Conservation (phyloP, 2,113 vertebrate species). For the Struthidea cinerea region DNA sequence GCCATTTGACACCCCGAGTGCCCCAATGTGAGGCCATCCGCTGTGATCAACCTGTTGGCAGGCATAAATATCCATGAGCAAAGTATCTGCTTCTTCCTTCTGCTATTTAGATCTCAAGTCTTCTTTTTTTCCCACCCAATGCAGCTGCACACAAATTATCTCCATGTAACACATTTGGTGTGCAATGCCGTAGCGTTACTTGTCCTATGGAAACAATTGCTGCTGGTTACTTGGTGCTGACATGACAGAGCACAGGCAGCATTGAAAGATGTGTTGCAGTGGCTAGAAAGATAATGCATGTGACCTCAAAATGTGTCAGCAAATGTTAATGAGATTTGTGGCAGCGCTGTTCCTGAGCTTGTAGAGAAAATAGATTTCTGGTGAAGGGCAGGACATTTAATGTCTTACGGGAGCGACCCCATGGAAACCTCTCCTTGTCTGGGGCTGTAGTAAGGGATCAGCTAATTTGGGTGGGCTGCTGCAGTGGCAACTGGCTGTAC, state of each 20-base stretch:
- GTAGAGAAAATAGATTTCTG: not conserved
- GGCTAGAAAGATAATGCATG: not conserved
- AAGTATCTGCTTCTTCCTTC: not conserved
- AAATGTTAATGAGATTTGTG: constrained; percentile 21
- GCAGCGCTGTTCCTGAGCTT: not conserved
- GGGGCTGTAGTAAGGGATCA: not conserved
- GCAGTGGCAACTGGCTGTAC: not conserved
- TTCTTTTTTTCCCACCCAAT: not conserved
- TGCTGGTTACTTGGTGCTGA: constrained; percentile 23
- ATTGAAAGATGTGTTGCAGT: not conserved
- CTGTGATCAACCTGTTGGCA: not conserved
- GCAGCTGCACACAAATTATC: constrained; percentile 22
- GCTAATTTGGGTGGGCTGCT: not conserved
- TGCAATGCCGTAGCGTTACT: not conserved
- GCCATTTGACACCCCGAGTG: not conserved
- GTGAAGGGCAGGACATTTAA: not conserved
- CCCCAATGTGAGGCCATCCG: not conserved
- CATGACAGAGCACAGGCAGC: not conserved
- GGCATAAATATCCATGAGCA: not conserved
- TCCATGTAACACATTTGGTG: constrained; percentile 12
- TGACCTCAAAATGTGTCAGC: not conserved
- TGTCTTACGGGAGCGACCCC: not conserved
- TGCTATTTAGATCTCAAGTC: not conserved
- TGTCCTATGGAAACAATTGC: constrained; percentile 20
- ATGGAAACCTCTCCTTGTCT: not conserved